Evolutionary conservation across 2,113 vertebrate species (phyloP), one percentile per base, ranked within the genome.

Genomic region (Corythaeola cristata): DNA sequence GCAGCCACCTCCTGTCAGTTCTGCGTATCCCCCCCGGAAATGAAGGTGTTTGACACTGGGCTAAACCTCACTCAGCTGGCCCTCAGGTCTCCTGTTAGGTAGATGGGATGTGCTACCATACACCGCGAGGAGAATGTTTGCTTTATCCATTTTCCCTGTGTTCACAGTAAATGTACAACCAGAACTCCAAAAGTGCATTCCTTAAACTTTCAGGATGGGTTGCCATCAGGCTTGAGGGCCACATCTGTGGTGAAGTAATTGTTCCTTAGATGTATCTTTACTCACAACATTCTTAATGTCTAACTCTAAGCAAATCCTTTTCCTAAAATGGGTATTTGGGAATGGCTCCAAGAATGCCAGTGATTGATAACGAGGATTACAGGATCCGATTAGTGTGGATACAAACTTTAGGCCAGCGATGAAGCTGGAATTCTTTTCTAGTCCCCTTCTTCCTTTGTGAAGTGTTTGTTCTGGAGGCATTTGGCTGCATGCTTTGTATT

Each of bases 281-380:
- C 89, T 96, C 71, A 83, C 77, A 95, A 33, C 55, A 59, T 91
- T 62, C 67, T 94, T 91, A 85, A 92, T 5, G 23, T 92, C 50
- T 89, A 92, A 83, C 64, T 83, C 82, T 67, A 73, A 92, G 86
- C 62, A 84, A 89, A 85, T 94, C 95, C 53, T 85, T 90, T 93
- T 66, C 77, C 89, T 97, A 80, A 96, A 96, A 97, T 88, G 78
- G 64, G 21, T 80, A 44, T 74, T 92, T 93, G 74, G 95, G 87
- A 95, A 77, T 39, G 75, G n/a, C 67, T 96, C 89, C 97, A 97
- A 95, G 93, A 97, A 94, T 91, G 58, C 55, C 37, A 85, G 71
- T 91, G 87, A 95, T 74, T 96, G 94, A 95, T 97, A 96, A 97
- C 3, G 0, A 94, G 77, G 86, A 91, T 96, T 96, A 94, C 62